phyloP scores from a whole-genome alignment of 2,797 vertebrate genomes.

The Rhinichthys osculus region DNA sequence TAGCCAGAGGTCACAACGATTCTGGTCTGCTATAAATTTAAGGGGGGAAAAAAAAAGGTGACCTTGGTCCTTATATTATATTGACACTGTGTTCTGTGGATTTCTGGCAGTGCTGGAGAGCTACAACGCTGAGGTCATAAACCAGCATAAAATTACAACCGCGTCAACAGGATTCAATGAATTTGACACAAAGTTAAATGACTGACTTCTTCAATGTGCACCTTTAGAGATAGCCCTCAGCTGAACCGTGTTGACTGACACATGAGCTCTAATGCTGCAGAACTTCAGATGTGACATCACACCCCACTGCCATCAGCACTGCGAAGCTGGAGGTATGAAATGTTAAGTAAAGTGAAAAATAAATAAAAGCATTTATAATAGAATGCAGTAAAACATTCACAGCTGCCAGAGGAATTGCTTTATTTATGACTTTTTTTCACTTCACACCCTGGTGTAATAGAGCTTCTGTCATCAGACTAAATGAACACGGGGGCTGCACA shows the following conservation, averaged over 20 bases:
- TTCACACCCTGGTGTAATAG: constrained; percentile 31
- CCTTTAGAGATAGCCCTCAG: constrained; percentile 32
- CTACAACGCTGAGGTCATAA: constrained; percentile 41
- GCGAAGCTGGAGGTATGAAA: not conserved
- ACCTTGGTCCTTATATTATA: constrained; percentile 38
- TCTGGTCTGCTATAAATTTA: constrained; percentile 42
- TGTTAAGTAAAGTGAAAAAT: constrained; percentile 24
- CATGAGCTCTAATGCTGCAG: not conserved
- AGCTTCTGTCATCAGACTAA: constrained; percentile 42
- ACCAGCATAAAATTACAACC: constrained; percentile 40
- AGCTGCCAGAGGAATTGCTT: constrained; percentile 19
- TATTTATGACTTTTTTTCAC: constrained; percentile 44
- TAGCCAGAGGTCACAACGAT: constrained; percentile 59
- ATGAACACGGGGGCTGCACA: constrained; percentile 26
- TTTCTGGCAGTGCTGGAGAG: constrained; percentile 21
- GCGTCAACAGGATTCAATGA: constrained; percentile 1
- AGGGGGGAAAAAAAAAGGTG: not conserved
- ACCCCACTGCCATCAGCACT: not conserved
- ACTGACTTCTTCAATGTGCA: constrained; percentile 8
- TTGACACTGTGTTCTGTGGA: constrained; percentile 25
- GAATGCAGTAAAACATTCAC: constrained; percentile 22
- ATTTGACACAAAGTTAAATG: constrained; percentile 41
- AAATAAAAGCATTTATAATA: constrained; percentile 33
- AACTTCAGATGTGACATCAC: constrained; percentile 14
- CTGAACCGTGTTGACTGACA: constrained; percentile 12